Conservation (phyloP, 2,797 vertebrate genomes). For the Pangasius larnaudii region DNA sequence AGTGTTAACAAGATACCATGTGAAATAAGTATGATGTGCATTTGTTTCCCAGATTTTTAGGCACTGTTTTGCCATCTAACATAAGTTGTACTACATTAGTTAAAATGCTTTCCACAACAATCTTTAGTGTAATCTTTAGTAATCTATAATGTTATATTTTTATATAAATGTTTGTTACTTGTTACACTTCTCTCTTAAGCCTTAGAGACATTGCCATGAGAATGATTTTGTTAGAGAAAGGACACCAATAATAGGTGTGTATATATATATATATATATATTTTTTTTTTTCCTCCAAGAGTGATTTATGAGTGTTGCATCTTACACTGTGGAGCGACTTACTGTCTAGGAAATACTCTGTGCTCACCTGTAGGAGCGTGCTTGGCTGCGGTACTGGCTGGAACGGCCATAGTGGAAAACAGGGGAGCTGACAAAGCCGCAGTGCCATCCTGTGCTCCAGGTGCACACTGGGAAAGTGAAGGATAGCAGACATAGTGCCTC, state of each 20-base stretch:
- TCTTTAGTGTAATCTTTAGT: neutral
- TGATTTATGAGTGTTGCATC: neutral
- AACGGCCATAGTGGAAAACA: slow-evolving; percentile 60
- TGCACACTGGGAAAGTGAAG: slow-evolving; percentile 85
- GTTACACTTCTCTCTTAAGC: neutral
- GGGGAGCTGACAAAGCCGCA: slow-evolving; percentile 86
- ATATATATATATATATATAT: neutral
- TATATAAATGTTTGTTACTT: neutral
- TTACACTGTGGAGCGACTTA: neutral
- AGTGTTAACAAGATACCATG: neutral
- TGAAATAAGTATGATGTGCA: neutral
- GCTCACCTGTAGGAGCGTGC: slow-evolving; percentile 65
- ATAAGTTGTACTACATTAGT: neutral
- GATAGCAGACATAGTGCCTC: slow-evolving; percentile 93
- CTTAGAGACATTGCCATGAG: neutral
- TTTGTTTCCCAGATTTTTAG: neutral
- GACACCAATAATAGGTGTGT: neutral
- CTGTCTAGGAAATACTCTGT: neutral
- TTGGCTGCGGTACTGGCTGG: slow-evolving; percentile 66
- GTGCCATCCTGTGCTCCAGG: slow-evolving; percentile 94
- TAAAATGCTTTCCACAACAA: neutral
- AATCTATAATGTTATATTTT: neutral
- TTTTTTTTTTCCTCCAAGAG: too few relatives aligned
- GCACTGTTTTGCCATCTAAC: neutral
- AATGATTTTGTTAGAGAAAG: neutral